Conservation (phyloP, 2,888 invertebrate genomes). For the Pristionchus arcanus region DNA sequence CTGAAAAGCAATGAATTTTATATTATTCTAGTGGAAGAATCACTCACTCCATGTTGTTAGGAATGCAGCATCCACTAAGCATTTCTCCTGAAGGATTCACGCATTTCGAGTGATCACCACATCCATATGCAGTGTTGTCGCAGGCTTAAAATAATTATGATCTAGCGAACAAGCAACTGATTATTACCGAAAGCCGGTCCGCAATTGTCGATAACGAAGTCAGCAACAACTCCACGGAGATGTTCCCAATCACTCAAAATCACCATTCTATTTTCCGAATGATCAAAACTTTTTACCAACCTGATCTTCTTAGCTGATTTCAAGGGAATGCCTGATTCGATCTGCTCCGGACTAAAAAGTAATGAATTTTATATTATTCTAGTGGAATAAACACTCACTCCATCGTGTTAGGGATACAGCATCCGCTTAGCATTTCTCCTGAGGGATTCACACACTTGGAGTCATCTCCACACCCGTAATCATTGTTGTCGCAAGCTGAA, state of each 20-base stretch:
- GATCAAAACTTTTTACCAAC: too few relatives aligned
- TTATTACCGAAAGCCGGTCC: background rate
- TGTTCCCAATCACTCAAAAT: background rate
- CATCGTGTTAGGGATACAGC: background rate
- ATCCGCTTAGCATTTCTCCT: background rate
- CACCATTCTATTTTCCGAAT: too few relatives aligned
- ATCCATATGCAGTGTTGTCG: too few relatives aligned
- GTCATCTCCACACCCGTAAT: background rate
- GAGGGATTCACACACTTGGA: slow-evolving; percentile 3
- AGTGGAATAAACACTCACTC: background rate
- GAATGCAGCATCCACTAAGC: slow-evolving; percentile 1
- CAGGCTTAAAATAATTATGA: background rate
- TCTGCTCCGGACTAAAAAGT: background rate
- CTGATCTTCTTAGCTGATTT: background rate
- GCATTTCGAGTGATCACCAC: slow-evolving; percentile 15
- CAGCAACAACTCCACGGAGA: background rate
- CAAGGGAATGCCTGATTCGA: background rate
- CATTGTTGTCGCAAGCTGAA: background rate
- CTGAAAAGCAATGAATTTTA: background rate
- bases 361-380: background rate
- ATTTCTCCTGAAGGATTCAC: background rate
- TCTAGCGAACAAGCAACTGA: background rate
- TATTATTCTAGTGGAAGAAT: too few relatives aligned
- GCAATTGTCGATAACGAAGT: background rate
- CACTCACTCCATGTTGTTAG: background rate